Conservation (phyloP, 2,797 vertebrate species). For the Schizopygopsis malacanthus region DNA sequence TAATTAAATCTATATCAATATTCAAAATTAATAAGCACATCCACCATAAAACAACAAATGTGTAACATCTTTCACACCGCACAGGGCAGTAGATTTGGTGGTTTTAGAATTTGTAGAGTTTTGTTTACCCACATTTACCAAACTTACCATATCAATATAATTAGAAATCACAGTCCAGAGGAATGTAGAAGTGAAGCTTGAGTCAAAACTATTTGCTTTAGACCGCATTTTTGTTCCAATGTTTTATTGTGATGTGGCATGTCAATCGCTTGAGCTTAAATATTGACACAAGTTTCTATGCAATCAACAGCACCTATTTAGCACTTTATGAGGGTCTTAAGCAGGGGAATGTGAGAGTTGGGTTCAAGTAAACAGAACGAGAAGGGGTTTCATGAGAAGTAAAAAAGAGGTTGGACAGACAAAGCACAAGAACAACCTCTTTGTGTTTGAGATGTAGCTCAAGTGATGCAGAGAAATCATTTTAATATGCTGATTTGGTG, state of each 20-base stretch:
- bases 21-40: neutral
- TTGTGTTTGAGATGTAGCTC: slow-evolving; percentile 1
- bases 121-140: neutral
- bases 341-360: slow-evolving; percentile 48
- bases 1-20: neutral
- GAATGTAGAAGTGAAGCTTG: neutral
- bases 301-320: slow-evolving; percentile 29
- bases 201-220: slow-evolving; percentile 54
- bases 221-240: slow-evolving; percentile 20
- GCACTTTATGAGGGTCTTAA: slow-evolving; percentile 50
- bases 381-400: neutral
- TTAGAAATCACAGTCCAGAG: neutral
- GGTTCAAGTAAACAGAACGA: slow-evolving; percentile 30
- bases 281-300: slow-evolving; percentile 51
- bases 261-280: slow-evolving; percentile 65
- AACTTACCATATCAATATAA: neutral
- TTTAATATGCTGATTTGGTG: neutral
- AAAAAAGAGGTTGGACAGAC: neutral
- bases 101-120: neutral
- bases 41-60: neutral
- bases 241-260: slow-evolving; percentile 47
- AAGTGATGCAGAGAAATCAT: neutral
- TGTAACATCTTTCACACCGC: neutral
- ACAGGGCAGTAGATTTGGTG: neutral
- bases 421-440: neutral